Percentiles rank a stretch among this genome's conserved stretches.
phyloP scores from a whole-genome alignment of 2,113 vertebrate species.

The Rana temporaria region DNA sequence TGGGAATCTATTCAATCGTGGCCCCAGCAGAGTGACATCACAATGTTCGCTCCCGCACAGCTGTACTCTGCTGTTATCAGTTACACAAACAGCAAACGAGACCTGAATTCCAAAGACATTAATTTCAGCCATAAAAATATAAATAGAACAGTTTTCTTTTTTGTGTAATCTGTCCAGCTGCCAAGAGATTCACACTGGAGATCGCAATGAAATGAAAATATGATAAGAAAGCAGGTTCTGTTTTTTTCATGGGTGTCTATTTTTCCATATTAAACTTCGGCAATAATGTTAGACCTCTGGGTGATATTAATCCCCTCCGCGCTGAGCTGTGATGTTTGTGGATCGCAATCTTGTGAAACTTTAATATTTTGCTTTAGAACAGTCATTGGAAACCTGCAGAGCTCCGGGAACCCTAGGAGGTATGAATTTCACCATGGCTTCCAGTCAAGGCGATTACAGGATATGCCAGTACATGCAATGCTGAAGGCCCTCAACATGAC shows the following conservation, averaged over 20 bases:
- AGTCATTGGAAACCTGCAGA: too few species aligned
- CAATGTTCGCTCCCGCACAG: constrained; percentile 55
- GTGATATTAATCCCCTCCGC: background rate
- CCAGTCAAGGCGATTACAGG: too few species aligned
- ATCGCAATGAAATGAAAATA: constrained; percentile 24
- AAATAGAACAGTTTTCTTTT: constrained; percentile 59
- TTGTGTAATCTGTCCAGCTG: constrained; percentile 9
- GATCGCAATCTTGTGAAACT: background rate
- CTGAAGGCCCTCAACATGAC: too few species aligned
- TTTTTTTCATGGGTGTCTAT: background rate
- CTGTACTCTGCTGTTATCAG: constrained; percentile 19
- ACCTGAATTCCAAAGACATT: constrained; percentile 53
- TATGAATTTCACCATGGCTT: too few species aligned
- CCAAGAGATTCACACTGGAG: constrained; percentile 37
- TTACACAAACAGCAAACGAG: constrained; percentile 57
- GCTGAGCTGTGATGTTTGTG: background rate
- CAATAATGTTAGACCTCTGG: background rate
- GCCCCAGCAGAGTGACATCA: constrained; percentile 12
- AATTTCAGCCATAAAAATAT: constrained; percentile 45
- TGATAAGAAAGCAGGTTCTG: background rate
- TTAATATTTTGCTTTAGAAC: background rate
- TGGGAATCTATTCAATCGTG: background rate
- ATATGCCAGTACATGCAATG: too few species aligned
- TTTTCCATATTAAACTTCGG: background rate
- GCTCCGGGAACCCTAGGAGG: too few species aligned